Evolutionary conservation across 1,140 invertebrate genomes (phyloP).

Genomic region (Zaprionus kolodkinae): DNA sequence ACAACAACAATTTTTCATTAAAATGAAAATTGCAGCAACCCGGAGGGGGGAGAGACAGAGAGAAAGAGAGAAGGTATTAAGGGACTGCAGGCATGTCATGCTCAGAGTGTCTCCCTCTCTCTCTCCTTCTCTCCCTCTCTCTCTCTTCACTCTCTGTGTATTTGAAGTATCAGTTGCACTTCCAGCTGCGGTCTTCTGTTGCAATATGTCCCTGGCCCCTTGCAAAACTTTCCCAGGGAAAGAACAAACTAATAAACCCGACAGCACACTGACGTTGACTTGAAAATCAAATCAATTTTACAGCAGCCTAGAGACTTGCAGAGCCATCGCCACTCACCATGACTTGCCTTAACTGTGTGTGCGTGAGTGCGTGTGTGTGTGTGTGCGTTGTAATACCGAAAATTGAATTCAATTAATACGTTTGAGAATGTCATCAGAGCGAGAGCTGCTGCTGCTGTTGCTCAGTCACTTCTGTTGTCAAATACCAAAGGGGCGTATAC

Average conservation of each 20-base stretch:
- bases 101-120: neutral
- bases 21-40: constrained; percentile 31
- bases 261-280: constrained; percentile 50
- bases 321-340: no score
- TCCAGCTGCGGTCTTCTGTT: constrained; percentile 4
- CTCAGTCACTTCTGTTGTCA: constrained; percentile 9
- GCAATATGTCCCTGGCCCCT: neutral
- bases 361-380: no score
- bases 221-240: neutral
- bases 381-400: constrained; percentile 37
- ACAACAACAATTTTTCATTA: constrained; percentile 45
- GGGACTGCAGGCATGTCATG: neutral
- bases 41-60: neutral
- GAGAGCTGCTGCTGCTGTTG: neutral
- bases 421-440: constrained; percentile 59
- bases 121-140: neutral
- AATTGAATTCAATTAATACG: constrained; percentile 74
- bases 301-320: constrained; percentile 12
- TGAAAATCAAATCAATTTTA: constrained; percentile 65
- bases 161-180: constrained; percentile 26
- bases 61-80: neutral
- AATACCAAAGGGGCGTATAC: constrained; percentile 12
- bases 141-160: no score
- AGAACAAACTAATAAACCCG: constrained; percentile 20
- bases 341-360: neutral